These are phyloP conservation scores for Heliconius hermathena DNA, from an alignment of 1,140 invertebrate genomes.

Conservation along the genomic window DNA sequence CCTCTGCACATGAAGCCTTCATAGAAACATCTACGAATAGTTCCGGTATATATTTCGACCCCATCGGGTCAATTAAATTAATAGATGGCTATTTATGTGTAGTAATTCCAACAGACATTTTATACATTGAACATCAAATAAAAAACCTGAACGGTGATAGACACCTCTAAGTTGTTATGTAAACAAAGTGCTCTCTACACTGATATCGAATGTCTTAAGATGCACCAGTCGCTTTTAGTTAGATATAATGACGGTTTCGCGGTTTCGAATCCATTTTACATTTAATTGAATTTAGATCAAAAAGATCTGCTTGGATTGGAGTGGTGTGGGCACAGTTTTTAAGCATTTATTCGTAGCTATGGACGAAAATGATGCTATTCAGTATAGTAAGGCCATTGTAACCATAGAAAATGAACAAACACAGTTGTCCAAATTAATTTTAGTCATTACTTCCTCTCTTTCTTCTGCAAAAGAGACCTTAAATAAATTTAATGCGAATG, in stretches of 20 bases:
- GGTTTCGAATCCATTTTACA: constrained; percentile 27
- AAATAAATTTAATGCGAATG: constrained; percentile 14
- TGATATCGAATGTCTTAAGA: background rate
- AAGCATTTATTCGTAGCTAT: constrained; percentile 37
- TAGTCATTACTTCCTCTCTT: constrained; percentile 26
- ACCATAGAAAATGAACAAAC: constrained; percentile 28
- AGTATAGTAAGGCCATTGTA: constrained; percentile 37
- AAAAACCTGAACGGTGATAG: no score
- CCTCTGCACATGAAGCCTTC: background rate
- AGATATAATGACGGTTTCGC: constrained; percentile 1
- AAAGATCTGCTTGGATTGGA: constrained; percentile 28
- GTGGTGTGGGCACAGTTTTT: constrained; percentile 27
- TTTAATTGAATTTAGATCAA: constrained; percentile 26
- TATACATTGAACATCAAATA: background rate
- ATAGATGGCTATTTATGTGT: background rate
- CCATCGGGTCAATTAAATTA: background rate
- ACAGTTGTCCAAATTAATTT: constrained; percentile 25
- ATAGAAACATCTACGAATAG: background rate
- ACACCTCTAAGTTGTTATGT: background rate
- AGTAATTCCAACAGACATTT: background rate
- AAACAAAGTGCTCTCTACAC: background rate
- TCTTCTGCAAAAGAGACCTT: constrained; percentile 22
- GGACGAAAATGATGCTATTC: constrained; percentile 37
- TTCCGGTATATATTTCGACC: constrained; percentile 12
- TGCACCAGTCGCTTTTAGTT: background rate